A percentile compares a stretch with the other conserved stretches of the same genome.
Evolutionary conservation across 2,797 vertebrate genomes (phyloP).

Genomic region (Spondyliosoma cantharus): DNA sequence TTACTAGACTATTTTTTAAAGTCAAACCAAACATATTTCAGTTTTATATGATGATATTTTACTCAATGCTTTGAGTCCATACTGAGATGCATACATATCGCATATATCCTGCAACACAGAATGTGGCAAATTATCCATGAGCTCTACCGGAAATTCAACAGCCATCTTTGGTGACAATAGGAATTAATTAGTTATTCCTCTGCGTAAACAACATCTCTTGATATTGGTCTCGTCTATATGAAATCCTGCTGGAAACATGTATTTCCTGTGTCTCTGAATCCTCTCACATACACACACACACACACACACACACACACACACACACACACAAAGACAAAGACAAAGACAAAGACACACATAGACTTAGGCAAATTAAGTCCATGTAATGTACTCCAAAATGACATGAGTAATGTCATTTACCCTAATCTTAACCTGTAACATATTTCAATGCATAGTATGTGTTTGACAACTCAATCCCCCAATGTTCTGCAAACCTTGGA

Average conservation of each 20-base stretch:
- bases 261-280: slow-evolving; percentile 27
- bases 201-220: slow-evolving; percentile 45
- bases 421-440: too few relatives aligned
- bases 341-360: not conserved
- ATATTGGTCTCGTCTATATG: slow-evolving; percentile 33
- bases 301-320: not conserved
- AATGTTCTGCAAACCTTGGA: too few relatives aligned
- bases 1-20: slow-evolving; percentile 22
- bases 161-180: slow-evolving; percentile 26
- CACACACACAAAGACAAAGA: not conserved
- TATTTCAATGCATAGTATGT: too few relatives aligned
- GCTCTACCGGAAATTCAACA: slow-evolving; percentile 9
- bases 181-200: slow-evolving; percentile 47
- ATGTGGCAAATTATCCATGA: slow-evolving; percentile 7
- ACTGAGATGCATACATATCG: slow-evolving; percentile 9
- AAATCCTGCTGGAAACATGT: slow-evolving; percentile 36
- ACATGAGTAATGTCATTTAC: too few relatives aligned
- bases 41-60: not conserved
- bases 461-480: too few relatives aligned
- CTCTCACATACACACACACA: not conserved
- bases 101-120: not conserved
- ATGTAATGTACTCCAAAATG: too few relatives aligned
- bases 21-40: not conserved
- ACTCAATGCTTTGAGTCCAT: not conserved
- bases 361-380: too few relatives aligned